Evolutionary conservation across 2,888 invertebrate species (phyloP).

Genomic region (Thyatira batis): DNA sequence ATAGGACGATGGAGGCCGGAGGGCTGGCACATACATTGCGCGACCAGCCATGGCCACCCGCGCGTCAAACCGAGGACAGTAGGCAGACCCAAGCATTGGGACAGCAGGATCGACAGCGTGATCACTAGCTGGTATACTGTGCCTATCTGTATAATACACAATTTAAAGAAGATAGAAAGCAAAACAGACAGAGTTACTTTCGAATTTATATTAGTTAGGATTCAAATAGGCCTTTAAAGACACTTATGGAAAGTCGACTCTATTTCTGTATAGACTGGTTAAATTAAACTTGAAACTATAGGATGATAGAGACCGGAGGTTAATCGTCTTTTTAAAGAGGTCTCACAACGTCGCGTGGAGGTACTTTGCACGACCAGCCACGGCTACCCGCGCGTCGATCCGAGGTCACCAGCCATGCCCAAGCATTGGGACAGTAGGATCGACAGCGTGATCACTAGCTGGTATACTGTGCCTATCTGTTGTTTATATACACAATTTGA

Average conservation of each 20-base stretch:
- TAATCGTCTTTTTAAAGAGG: too few relatives aligned
- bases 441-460: slow-evolving; percentile 93
- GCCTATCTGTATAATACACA: slow-evolving; percentile 88
- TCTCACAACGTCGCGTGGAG: too few relatives aligned
- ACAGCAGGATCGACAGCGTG: slow-evolving; percentile 91
- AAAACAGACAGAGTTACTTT: too few relatives aligned
- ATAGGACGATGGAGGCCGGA: too few relatives aligned
- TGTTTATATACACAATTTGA: slow-evolving; percentile 17
- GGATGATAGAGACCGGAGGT: too few relatives aligned
- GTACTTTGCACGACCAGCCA: slow-evolving; percentile 86
- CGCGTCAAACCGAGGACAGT: slow-evolving; percentile 85
- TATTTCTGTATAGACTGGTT: too few relatives aligned
- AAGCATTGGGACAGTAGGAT: slow-evolving; percentile 90
- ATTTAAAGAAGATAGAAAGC: too few relatives aligned
- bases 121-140: slow-evolving; percentile 94
- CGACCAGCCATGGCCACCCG: slow-evolving; percentile 90
- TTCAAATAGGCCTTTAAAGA: too few relatives aligned
- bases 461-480: slow-evolving; percentile 92
- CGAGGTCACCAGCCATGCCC: slow-evolving; percentile 88
- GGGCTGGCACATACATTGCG: too few relatives aligned
- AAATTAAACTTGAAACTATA: too few relatives aligned
- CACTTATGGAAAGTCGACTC: too few relatives aligned
- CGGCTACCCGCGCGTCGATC: slow-evolving; percentile 88
- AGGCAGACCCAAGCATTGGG: slow-evolving; percentile 91
- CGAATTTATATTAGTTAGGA: slow-evolving; percentile 1